Evolutionary conservation across 2,797 vertebrate species (phyloP), one percentile per base, ranked within the genome.

Genomic region (Poliocrania exsul): DNA sequence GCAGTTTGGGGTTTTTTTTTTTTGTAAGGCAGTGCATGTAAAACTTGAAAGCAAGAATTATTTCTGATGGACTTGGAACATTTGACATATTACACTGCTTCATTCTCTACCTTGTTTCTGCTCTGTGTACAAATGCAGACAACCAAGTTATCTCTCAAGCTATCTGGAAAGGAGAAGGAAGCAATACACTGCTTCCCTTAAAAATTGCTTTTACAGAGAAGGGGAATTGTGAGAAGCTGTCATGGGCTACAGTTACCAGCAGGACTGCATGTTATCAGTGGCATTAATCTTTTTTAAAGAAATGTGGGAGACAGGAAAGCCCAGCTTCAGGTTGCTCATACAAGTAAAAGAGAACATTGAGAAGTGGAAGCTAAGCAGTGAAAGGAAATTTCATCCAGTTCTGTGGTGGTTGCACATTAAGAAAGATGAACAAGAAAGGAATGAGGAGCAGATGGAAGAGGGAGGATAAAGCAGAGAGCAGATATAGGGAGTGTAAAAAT

Each of bases 231-330:
- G 31, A 44, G 58, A 82, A 66, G 19, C 8, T 66, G 35, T 84
- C 1, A 1, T 37, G 46, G n/a, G 31, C 38, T 49, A 28, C 11
- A 65, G 1, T 0, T 72, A 44, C 46, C 29, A 64, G 25, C 20
- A 58, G 16, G 42, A 53, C 16, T 19, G 8, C 26, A 6, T 21
- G 7, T 49, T 78, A 8, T 16, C 49, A 54, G 10, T 35, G 17
- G 10, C 47, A 71, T 61, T 20, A 29, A 58, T 62, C 3, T 67
- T 61, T 64, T 65, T 29, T 12, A 9, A 35, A 44, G 6, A 13
- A 9, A 3, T 16, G 16, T 40, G 5, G 18, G 21, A 37, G 21
- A 31, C 31, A 73, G 57, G 23, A 16, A 81, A 78, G 19, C 28
- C 25, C 46, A 17, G 25, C 42, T 80, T 26, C 37, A 71, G 17